phyloP scores from a whole-genome alignment of 2,797 vertebrate genomes.

The Vireo griseus region DNA sequence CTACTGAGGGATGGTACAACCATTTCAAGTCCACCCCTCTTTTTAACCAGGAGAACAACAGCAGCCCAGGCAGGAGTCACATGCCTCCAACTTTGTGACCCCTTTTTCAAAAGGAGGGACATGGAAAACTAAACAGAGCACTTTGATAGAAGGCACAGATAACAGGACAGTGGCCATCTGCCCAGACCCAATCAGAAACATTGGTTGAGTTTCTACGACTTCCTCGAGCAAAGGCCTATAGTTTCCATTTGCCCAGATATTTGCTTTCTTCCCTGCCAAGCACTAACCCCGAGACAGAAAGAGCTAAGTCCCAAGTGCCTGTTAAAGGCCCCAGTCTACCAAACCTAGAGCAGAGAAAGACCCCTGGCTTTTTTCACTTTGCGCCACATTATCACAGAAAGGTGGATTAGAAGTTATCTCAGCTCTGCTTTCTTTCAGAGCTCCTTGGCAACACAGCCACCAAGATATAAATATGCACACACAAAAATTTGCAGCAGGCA shows the following conservation, averaged over 20 bases:
- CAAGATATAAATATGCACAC: slow-evolving; percentile 80
- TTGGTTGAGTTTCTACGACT: neutral
- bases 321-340: slow-evolving; percentile 57
- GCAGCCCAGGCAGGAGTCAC: neutral
- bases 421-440: slow-evolving; percentile 83
- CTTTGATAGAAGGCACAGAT: neutral
- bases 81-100: neutral
- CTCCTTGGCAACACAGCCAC: slow-evolving; percentile 79
- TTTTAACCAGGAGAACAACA: neutral
- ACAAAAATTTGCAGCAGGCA: slow-evolving; percentile 58
- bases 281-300: neutral
- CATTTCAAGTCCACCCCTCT: neutral
- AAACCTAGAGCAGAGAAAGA: slow-evolving; percentile 62
- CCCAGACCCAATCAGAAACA: neutral
- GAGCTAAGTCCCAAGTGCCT: slow-evolving; percentile 14
- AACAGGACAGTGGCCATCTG: neutral
- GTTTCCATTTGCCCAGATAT: neutral
- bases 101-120: neutral
- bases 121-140: neutral
- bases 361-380: slow-evolving; percentile 83
- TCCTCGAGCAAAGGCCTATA: neutral
- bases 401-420: slow-evolving; percentile 87
- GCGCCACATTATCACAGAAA: slow-evolving; percentile 84
- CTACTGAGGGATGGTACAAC: neutral
- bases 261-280: neutral